phyloP scores from a whole-genome alignment of 2,113 vertebrate genomes.

The Uropsilus gracilis region DNA sequence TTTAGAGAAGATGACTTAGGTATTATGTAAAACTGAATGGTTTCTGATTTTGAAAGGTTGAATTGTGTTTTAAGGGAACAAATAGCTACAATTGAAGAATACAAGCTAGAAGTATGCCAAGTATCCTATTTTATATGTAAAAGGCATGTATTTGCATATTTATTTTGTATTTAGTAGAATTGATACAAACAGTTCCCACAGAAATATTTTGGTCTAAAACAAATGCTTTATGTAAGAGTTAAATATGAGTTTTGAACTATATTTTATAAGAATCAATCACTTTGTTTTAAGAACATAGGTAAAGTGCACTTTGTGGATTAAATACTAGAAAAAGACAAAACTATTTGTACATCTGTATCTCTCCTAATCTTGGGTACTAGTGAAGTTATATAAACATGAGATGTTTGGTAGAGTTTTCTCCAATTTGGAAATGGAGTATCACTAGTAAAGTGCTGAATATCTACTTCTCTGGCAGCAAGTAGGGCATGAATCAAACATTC shows the following conservation, averaged over 20 bases:
- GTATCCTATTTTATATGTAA: not conserved
- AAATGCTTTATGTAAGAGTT: not conserved
- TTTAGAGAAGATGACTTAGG: not conserved
- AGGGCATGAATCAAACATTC: not conserved
- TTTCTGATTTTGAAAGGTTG: not conserved
- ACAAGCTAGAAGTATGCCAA: not conserved
- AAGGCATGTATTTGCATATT: not conserved
- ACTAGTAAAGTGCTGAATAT: not conserved
- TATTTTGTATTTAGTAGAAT: not conserved
- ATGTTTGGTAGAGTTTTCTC: not conserved
- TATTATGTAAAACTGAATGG: not conserved
- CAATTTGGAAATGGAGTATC: not conserved
- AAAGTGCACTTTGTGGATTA: not conserved
- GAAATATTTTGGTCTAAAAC: slow-evolving; percentile 5
- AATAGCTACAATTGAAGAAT: not conserved
- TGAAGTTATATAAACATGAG: not conserved
- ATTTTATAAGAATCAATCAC: not conserved
- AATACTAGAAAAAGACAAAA: not conserved
- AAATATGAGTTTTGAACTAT: not conserved
- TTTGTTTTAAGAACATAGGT: not conserved
- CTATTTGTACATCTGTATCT: not conserved
- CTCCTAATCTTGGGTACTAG: not conserved
- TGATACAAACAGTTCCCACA: not conserved
- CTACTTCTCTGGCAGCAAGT: not conserved
- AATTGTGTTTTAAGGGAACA: not conserved